Percentiles rank a stretch among this genome's conserved stretches.
Conservation (phyloP, 2,888 invertebrate species). For the Trichopria drosophilae region DNA sequence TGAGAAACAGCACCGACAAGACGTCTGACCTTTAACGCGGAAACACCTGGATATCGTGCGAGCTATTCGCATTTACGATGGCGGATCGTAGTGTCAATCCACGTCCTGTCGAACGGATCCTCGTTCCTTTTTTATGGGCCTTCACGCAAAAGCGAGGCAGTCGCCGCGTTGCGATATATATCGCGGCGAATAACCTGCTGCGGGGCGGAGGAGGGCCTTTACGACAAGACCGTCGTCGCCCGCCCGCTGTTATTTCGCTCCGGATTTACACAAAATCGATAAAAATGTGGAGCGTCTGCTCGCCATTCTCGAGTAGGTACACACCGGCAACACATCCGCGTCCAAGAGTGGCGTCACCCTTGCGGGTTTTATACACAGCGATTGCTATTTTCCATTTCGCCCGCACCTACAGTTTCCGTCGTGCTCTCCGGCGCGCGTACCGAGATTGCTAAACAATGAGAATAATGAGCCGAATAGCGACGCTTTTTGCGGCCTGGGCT, state of each 20-base stretch:
- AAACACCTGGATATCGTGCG: conserved; percentile 17
- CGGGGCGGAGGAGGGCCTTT: conserved; percentile 17
- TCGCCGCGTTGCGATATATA: too few species aligned
- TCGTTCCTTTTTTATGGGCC: conserved; percentile 14
- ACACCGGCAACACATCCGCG: conserved; percentile 4
- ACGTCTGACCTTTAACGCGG: too few species aligned
- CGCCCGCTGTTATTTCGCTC: conserved; percentile 36
- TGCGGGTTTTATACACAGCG: background rate
- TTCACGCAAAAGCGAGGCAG: too few species aligned
- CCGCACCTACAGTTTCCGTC: background rate
- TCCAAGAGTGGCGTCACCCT: background rate
- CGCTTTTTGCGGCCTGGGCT: too few species aligned
- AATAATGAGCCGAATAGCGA: too few species aligned
- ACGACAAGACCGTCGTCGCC: conserved; percentile 33
- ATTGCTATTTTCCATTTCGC: background rate
- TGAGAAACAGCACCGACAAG: too few species aligned
- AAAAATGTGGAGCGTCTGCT: conserved; percentile 50
- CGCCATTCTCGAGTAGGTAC: conserved; percentile 38
- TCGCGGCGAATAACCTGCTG: too few species aligned
- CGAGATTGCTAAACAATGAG: too few species aligned
- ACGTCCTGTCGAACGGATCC: conserved; percentile 26
- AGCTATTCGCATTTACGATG: too few species aligned
- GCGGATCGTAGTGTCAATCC: conserved; percentile 12
- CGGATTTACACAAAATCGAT: conserved; percentile 55
- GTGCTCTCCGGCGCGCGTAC: too few species aligned